A percentile compares a stretch with the other conserved stretches of the same genome.
These are phyloP conservation scores for Sciaenops ocellatus DNA, from an alignment of 2,797 vertebrate genomes.

Conservation along the genomic window DNA sequence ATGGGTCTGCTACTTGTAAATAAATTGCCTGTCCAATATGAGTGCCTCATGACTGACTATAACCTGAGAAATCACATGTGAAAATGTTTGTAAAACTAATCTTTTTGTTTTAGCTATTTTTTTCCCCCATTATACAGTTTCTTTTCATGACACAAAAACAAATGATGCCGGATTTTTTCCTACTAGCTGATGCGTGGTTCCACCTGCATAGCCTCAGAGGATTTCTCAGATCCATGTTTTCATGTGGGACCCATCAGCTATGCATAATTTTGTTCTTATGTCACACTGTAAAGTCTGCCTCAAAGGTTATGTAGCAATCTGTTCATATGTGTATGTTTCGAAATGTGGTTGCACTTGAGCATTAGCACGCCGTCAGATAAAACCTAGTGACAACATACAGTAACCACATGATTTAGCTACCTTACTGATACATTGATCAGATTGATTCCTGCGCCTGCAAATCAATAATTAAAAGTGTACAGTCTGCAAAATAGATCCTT, in stretches of 20 bases:
- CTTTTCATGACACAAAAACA: conserved; percentile 31
- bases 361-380: conserved; percentile 34
- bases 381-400: conserved; percentile 3
- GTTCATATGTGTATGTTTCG: conserved; percentile 48
- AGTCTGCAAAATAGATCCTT: conserved; percentile 13
- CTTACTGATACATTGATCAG: background rate
- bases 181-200: conserved; percentile 37
- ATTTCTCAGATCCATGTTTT: conserved; percentile 34
- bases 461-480: conserved; percentile 10
- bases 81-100: conserved; percentile 59
- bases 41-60: conserved; percentile 80
- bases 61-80: conserved; percentile 69
- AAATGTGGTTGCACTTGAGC: conserved; percentile 40
- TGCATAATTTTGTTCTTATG: conserved; percentile 34
- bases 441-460: conserved; percentile 4
- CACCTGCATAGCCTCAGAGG: conserved; percentile 36
- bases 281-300: conserved; percentile 54
- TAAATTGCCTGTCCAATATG: conserved; percentile 80
- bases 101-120: conserved; percentile 19
- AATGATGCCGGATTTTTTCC: conserved; percentile 42
- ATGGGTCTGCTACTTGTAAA: conserved; percentile 79
- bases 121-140: conserved; percentile 13
- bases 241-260: conserved; percentile 33
- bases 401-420: background rate
- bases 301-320: conserved; percentile 42